Base-by-base conservation (phyloP, 1,140 invertebrate species). In the Dreissena rostriformis region DNA sequence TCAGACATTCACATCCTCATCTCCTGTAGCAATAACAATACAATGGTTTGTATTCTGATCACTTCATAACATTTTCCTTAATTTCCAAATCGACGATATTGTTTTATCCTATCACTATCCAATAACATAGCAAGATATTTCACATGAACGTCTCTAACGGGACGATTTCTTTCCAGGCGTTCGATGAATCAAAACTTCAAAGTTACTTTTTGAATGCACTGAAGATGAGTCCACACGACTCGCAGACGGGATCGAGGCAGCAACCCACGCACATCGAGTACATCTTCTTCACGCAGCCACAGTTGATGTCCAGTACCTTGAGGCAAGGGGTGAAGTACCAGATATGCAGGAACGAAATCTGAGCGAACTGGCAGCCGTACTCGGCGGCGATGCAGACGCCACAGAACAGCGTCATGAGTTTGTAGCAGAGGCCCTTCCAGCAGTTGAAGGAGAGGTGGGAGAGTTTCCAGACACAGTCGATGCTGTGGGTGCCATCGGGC, bases 401-500 rank as follows among this genome's bases (percentile, higher is more conserved):
- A 14, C 96, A 93, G 14, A 97, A 80, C n/a, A 96, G 94, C 0
- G 96, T 95, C 17, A 96, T 93, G 52, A 96, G 89, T 1, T 95
- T 95, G 94, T 97, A 97, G 90, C 96, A 96, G 88, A 94, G 95
- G 88, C 95, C 95, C 72, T 95, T 95, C 1, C 96, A 95, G 29
- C 95, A 92, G 29, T 94, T 94, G 92, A 96, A 97, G 88, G 96
- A 96, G 57, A 95, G 93, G 84, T 95, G 94, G 82, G 96, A 96
- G 12, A 96, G 92, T 22, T 95, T 94, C 96, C 96, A 97, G 51
- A 96, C 96, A 90, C 96, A 96, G 90, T 96, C 95, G 0, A 95
- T 95, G 84, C 96, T 96, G 61, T 96, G 93, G 6, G 96, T 95
- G 6, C 95, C 95, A 76, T 96, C 95, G 14, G 96, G 96, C 92